Evolutionary conservation across 2,797 vertebrate genomes (phyloP).

Genomic region (Ctenochaetus hawaiiensis): DNA sequence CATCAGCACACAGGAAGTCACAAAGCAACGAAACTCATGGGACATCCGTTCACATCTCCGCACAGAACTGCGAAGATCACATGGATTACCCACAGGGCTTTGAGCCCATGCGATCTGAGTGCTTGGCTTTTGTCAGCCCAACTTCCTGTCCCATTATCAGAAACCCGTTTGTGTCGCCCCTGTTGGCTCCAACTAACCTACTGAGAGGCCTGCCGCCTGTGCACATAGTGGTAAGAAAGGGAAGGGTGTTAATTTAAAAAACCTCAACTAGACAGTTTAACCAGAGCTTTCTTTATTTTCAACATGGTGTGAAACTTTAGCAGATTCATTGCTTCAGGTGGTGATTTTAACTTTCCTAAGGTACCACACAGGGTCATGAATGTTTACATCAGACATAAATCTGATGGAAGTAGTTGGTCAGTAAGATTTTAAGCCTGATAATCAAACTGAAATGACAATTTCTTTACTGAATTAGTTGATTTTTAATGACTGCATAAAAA

Average conservation of each 20-base stretch:
- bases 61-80: not conserved
- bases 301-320: not conserved
- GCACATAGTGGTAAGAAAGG: conserved; percentile 91
- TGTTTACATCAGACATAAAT: not conserved
- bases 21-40: not conserved
- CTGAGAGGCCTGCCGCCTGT: conserved; percentile 88
- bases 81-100: conserved; percentile 87
- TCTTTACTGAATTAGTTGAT: not conserved
- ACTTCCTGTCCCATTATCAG: conserved; percentile 85
- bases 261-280: not conserved
- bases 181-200: conserved; percentile 87
- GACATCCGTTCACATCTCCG: not conserved
- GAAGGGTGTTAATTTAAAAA: not conserved
- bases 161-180: conserved; percentile 92
- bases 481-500: not conserved
- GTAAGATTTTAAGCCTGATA: not conserved
- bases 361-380: not conserved
- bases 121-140: conserved; percentile 71
- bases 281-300: not conserved
- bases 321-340: not conserved
- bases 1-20: not conserved
- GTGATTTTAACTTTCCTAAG: not conserved
- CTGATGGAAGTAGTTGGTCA: not conserved
- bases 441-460: not conserved
- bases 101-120: conserved; percentile 85